phyloP scores from a whole-genome alignment of 64 coral and sea anemone genomes.

The Platygyra sinensis region DNA sequence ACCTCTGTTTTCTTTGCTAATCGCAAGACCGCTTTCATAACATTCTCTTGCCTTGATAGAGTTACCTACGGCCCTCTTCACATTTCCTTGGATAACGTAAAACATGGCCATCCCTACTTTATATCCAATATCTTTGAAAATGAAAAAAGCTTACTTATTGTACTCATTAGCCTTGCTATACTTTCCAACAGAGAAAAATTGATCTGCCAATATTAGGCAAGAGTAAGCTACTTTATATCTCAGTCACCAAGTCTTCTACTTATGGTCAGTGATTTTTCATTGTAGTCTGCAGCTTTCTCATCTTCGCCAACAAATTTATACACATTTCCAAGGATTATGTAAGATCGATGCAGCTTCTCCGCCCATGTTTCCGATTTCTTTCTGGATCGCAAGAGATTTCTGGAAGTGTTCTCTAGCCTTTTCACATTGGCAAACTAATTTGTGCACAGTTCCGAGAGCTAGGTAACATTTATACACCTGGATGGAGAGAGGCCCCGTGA shows the following conservation, averaged over 20 bases:
- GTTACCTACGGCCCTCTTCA: neutral
- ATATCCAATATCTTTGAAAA: neutral
- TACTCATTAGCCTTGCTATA: neutral
- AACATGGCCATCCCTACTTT: neutral
- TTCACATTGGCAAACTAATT: neutral
- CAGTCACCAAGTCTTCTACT: no score
- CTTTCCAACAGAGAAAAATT: no score
- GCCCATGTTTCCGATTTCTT: no score
- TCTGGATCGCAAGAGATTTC: neutral
- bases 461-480: no score
- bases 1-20: neutral
- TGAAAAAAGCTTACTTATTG: neutral
- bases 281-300: neutral
- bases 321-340: neutral
- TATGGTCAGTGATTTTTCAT: no score
- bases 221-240: neutral
- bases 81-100: neutral
- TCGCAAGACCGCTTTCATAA: neutral
- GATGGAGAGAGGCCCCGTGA: no score
- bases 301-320: neutral
- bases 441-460: neutral
- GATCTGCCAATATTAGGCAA: neutral
- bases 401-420: neutral
- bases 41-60: neutral
- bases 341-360: neutral